phyloP scores from a whole-genome alignment of 2,113 vertebrate genomes.

The Talpa occidentalis region DNA sequence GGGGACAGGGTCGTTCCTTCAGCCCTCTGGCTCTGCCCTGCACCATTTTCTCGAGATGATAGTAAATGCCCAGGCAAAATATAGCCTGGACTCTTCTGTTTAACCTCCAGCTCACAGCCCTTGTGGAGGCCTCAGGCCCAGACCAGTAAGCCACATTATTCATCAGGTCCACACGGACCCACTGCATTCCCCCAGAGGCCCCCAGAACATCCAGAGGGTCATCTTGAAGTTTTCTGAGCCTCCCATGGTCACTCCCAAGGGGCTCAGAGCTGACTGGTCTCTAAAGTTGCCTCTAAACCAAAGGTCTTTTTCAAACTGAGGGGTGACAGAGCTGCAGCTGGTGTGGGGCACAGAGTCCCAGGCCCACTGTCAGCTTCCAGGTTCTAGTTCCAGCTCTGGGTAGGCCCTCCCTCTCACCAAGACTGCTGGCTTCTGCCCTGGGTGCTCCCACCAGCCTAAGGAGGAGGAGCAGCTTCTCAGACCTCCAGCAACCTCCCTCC shows the following conservation, averaged over 20 bases:
- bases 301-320: constrained; percentile 23
- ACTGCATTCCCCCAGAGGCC: not conserved
- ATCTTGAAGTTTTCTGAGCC: not conserved
- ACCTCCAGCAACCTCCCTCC: not conserved
- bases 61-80: not conserved
- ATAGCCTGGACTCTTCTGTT: not conserved
- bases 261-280: not conserved
- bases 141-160: not conserved
- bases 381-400: not conserved
- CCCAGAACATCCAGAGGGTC: not conserved
- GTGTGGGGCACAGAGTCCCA: not conserved
- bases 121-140: not conserved
- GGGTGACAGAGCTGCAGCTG: not conserved
- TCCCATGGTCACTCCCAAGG: constrained; percentile 19
- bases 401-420: rapidly evolving
- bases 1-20: not conserved
- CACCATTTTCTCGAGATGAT: not conserved
- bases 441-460: not conserved
- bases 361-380: not conserved
- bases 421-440: not conserved
- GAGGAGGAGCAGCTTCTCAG: not conserved
- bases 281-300: not conserved
- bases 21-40: not conserved
- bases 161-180: not conserved
- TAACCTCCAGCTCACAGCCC: not conserved